These are phyloP conservation scores for Heliornis fulica DNA, from an alignment of 2,113 vertebrate species.

Conservation along the genomic window DNA sequence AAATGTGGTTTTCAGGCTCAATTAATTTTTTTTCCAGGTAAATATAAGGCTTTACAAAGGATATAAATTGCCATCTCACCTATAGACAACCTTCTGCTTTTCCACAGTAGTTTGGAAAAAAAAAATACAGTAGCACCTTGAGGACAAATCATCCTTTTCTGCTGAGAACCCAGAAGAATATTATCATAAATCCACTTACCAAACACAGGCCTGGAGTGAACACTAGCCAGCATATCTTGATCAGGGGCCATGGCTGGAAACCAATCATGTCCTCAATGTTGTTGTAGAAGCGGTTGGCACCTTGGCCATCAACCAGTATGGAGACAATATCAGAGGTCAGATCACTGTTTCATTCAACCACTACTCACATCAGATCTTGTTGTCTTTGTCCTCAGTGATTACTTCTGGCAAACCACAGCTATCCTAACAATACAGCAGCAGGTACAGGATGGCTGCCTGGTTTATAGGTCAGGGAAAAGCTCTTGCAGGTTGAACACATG, in stretches of 20 bases:
- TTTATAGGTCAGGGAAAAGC: neutral
- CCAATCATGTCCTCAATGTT: constrained; percentile 96
- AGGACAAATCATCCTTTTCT: neutral
- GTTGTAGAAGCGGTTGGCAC: constrained; percentile 88
- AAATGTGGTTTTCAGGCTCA: neutral
- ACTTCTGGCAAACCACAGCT: neutral
- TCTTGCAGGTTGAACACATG: neutral
- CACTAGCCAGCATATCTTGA: constrained; percentile 90
- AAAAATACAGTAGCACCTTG: neutral
- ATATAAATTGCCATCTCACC: neutral
- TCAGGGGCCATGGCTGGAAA: constrained; percentile 81
- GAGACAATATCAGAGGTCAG: neutral
- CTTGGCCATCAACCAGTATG: constrained; percentile 54
- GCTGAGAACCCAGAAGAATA: neutral
- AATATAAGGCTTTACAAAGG: neutral
- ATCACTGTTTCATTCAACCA: neutral
- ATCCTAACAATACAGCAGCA: neutral
- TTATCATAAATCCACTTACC: constrained; percentile 69
- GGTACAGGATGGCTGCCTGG: neutral
- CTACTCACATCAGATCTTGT: neutral
- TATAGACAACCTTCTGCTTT: neutral
- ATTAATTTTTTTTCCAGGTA: neutral
- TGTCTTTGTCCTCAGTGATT: neutral
- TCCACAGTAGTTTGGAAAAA: neutral
- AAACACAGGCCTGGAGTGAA: constrained; percentile 87